Evolutionary conservation across 1,140 invertebrate species (phyloP), one percentile per base, ranked within the genome.

Genomic region (Sarcophaga bullata): DNA sequence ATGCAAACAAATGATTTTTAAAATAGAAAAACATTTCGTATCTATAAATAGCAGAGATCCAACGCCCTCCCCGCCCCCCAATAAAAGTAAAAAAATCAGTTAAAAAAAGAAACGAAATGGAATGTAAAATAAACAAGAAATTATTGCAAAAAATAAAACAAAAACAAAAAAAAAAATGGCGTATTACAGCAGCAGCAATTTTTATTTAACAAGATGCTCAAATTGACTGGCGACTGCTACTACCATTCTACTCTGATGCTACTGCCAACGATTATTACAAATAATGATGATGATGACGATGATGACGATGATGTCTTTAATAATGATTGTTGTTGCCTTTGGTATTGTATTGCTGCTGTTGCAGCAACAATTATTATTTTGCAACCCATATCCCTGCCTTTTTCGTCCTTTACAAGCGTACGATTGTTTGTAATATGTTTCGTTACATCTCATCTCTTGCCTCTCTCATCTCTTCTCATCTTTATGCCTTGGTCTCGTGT

Each of bases 191-290:
- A 37, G 25, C 25, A 37, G 1, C 25, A 37, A 68, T 6, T 68
- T 68, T 68, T 9, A 68, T 68, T 68, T 68, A 68, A 68, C 62
- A 68, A 68, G 62, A 68, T 68, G 62, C n/a, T 68, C 25, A 37
- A 37, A 37, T 37, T 37, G 25, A 37, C 25, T 37, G 25, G 4
- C 25, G 25, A 37, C 25, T 37, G 4, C 25, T 37, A 37, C 25
- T 37, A 37, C 25, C 25, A 37, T 37, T 2, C 25, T 37, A 2
- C 25, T 37, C 25, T 37, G 4, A 37, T 37, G 25, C 25, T 37
- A 37, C 25, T 37, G 25, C 25, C 25, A 37, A 37, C 25, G 25
- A 37, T 37, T 37, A 37, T 37, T 37, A 37, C 25, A 37, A 37
- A 37, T 37, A 58, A 58, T 58, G 54, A 58, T 19, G 8, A 68